Percentiles rank a stretch among this genome's conserved stretches.
These are phyloP conservation scores for Hapalemur alaotrensis DNA, from an alignment of 2,797 vertebrate genomes.

Conservation along the genomic window DNA sequence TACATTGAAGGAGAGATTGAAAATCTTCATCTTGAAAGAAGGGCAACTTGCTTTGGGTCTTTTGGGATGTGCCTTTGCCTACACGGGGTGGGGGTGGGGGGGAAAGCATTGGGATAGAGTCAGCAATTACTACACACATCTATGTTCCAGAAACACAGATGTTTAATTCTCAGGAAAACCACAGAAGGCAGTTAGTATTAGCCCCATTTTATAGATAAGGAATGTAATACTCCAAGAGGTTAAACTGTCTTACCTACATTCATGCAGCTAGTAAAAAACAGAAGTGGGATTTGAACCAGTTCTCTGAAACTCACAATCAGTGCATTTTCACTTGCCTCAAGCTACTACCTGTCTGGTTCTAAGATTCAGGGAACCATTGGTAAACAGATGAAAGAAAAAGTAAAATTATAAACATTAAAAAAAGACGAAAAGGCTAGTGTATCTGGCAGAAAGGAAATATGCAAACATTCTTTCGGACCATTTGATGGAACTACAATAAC, in stretches of 20 bases:
- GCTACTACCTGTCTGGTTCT: neutral
- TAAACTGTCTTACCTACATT: neutral
- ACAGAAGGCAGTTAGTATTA: neutral
- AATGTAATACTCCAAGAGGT: neutral
- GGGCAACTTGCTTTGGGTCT: neutral
- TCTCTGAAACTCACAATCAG: neutral
- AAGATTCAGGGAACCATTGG: neutral
- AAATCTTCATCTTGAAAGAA: slow-evolving; percentile 13
- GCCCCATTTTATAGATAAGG: neutral
- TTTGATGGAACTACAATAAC: neutral
- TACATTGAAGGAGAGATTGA: neutral
- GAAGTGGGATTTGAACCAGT: neutral
- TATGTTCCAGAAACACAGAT: neutral
- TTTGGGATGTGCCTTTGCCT: neutral
- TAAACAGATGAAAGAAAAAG: neutral
- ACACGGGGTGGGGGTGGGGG: too few relatives aligned
- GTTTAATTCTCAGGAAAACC: neutral
- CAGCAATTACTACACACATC: neutral
- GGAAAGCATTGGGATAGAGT: neutral
- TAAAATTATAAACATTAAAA: neutral
- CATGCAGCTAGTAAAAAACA: neutral
- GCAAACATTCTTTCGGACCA: neutral
- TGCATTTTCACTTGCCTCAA: neutral
- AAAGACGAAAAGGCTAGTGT: neutral
- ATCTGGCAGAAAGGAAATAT: neutral